A percentile compares a stretch with the other conserved stretches of the same genome.
These are phyloP conservation scores for Helicoverpa armigera DNA, from an alignment of 1,140 invertebrate species.

Conservation along the genomic window DNA sequence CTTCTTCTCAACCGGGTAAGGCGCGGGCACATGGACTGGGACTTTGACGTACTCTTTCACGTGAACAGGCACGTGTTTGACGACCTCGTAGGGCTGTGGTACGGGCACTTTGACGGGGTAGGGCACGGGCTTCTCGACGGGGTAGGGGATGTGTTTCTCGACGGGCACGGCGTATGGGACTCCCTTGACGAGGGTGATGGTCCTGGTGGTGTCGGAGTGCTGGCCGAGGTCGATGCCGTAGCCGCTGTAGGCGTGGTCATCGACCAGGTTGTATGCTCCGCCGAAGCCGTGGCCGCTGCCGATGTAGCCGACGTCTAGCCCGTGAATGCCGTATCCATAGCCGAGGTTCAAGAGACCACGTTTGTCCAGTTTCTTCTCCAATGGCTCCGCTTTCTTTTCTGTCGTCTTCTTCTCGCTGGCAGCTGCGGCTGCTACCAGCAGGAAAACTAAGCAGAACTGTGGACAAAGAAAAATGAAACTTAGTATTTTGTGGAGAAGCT, in stretches of 20 bases:
- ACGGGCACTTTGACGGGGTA: constrained; percentile 89
- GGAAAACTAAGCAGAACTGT: constrained; percentile 90
- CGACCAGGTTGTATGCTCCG: constrained; percentile 87
- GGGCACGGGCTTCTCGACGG: constrained; percentile 88
- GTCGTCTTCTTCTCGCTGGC: constrained; percentile 88
- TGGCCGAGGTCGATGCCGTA: constrained; percentile 84
- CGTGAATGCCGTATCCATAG: constrained; percentile 88
- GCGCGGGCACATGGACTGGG: constrained; percentile 88
- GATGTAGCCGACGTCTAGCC: constrained; percentile 89
- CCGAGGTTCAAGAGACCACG: constrained; percentile 88
- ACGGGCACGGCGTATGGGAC: constrained; percentile 89
- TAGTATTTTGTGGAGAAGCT: not conserved
- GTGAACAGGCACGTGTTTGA: constrained; percentile 88
- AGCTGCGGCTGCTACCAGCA: constrained; percentile 90
- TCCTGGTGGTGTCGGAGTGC: constrained; percentile 89
- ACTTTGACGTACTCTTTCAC: constrained; percentile 89
- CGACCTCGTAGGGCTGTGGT: constrained; percentile 89
- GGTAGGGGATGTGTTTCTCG: constrained; percentile 89
- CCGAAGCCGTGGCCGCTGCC: constrained; percentile 89
- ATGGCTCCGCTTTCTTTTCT: constrained; percentile 88
- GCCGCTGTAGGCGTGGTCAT: constrained; percentile 81
- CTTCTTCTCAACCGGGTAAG: constrained; percentile 88
- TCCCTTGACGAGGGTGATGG: constrained; percentile 91
- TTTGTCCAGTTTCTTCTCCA: constrained; percentile 88
- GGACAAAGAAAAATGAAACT: constrained; percentile 62